Base-by-base conservation (phyloP, 2,888 invertebrate species). In the Halictus ligatus region DNA sequence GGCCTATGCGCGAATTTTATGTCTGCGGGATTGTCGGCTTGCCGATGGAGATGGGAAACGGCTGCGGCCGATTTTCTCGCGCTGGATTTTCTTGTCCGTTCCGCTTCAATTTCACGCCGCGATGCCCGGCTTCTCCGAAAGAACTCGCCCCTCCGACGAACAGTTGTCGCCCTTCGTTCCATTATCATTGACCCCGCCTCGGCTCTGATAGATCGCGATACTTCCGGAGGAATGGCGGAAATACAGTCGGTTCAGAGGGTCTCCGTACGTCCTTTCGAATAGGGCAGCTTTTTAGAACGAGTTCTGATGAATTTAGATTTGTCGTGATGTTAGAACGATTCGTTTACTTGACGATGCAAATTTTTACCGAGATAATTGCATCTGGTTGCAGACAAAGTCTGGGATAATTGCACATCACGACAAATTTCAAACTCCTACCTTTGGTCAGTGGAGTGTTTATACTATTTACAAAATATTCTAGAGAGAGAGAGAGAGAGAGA, bases 1-100 rank as follows among this genome's bases (percentile, higher is more conserved):
- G n/a, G 74, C n/a, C 58, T 48, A 48, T 21, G 73, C 74, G 78
- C 29, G 64, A 81, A 81, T 15, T 40, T 50, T 25, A 50, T 25
- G 73, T 40, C 40, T 43, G n/a, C 50, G 77, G 35, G 50, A 69
- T 40, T 69, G 67, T 50, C 77, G 77, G 40, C 48, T 50, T 35
- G 48, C 25, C 5, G 72, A 60, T 18, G 79, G 40, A 15, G 73
- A 48, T 10, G 43, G 43, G 60, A 43, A 12, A 58, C 25, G 72
- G 40, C 58, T 58, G 35, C 35, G 71, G 40, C 35, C 40, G 58
- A 58, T 58, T 58, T 58, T 58, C 58, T 58, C 5, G 12, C 40
- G 21, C 25, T 18, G n/a, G 48, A 40, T 67, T 29, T 67, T 76
- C 64, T 29, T 58, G 58, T 54, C 18, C 8, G 35, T 75, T 64